A percentile compares a stretch with the other conserved stretches of the same genome.
Evolutionary conservation across 1,140 invertebrate genomes (phyloP).

Genomic region (Branchinecta lynchi): DNA sequence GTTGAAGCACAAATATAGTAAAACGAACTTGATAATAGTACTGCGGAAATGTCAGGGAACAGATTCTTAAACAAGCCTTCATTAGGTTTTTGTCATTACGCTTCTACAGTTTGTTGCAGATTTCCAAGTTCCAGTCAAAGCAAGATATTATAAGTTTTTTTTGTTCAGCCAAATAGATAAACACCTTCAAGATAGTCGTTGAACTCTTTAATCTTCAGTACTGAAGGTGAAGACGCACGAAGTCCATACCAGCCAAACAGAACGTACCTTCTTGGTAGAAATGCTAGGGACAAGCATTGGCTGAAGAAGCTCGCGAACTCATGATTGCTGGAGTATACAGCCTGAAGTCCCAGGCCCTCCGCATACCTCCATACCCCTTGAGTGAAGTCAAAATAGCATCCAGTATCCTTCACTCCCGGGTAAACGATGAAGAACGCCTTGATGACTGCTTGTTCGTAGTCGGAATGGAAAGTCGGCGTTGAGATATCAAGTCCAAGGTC

Average conservation of each 20-base stretch:
- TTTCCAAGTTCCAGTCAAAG: not conserved
- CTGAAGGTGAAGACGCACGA: not conserved
- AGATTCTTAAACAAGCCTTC: conserved; percentile 9
- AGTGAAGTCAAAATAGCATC: conserved; percentile 1
- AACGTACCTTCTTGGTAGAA: not conserved
- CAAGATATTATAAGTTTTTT: conserved; percentile 2
- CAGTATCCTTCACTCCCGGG: conserved; percentile 4
- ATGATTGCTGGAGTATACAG: not conserved
- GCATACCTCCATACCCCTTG: not conserved
- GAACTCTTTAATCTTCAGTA: conserved; percentile 1
- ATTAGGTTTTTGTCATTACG: conserved; percentile 6
- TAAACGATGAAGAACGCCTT: conserved; percentile 6
- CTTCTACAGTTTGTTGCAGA: conserved; percentile 6
- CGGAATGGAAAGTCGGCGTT: too few relatives aligned
- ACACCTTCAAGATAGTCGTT: conserved; percentile 9
- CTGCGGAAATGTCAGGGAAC: not conserved
- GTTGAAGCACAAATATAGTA: conserved; percentile 9
- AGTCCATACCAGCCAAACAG: conserved; percentile 8
- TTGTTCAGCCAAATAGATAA: conserved; percentile 6
- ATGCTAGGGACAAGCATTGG: not conserved
- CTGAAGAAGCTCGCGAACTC: conserved; percentile 4
- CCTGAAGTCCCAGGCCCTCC: too few relatives aligned
- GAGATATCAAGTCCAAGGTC: too few relatives aligned
- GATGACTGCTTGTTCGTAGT: conserved; percentile 8
- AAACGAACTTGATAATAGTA: not conserved